Percentiles rank a stretch among this genome's conserved stretches.
These are phyloP conservation scores for Drosophila erecta DNA, from an alignment of 1,140 invertebrate genomes.

Conservation along the genomic window DNA sequence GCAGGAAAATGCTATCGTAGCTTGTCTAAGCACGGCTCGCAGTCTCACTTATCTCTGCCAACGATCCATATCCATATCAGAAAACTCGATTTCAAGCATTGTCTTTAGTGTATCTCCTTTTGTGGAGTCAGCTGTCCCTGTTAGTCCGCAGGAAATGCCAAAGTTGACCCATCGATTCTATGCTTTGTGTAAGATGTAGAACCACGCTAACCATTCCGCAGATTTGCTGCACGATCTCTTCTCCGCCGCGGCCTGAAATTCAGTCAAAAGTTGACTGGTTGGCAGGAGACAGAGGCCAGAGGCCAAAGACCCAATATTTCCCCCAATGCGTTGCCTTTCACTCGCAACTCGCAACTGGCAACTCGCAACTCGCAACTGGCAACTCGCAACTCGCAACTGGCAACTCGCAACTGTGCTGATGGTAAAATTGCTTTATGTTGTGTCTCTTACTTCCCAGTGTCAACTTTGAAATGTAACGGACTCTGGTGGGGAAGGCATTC, in stretches of 20 bases:
- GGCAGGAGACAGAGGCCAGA: no score
- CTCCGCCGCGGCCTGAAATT: no score
- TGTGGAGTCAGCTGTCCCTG: background rate
- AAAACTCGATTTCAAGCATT: no score
- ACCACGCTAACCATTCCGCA: slow-evolving; percentile 14
- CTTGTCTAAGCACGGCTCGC: no score
- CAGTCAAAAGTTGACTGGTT: background rate
- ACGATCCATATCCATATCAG: no score
- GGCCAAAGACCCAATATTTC: slow-evolving; percentile 13
- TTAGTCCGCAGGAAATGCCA: slow-evolving; percentile 10
- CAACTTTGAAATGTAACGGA: slow-evolving; percentile 39
- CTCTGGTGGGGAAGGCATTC: slow-evolving; percentile 29
- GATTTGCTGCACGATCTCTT: background rate
- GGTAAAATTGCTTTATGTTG: background rate
- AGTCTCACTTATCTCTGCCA: no score
- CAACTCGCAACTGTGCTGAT: slow-evolving; percentile 1
- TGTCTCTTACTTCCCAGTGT: background rate
- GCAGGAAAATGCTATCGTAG: no score
- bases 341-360: slow-evolving; percentile 13
- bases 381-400: background rate
- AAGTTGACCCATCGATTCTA: slow-evolving; percentile 14
- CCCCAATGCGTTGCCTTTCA: slow-evolving; percentile 40
- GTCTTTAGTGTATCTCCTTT: no score
- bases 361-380: slow-evolving; percentile 10
- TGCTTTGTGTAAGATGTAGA: slow-evolving; percentile 12